phyloP scores from a whole-genome alignment of 2,888 invertebrate species.

The Lithophane socia region DNA sequence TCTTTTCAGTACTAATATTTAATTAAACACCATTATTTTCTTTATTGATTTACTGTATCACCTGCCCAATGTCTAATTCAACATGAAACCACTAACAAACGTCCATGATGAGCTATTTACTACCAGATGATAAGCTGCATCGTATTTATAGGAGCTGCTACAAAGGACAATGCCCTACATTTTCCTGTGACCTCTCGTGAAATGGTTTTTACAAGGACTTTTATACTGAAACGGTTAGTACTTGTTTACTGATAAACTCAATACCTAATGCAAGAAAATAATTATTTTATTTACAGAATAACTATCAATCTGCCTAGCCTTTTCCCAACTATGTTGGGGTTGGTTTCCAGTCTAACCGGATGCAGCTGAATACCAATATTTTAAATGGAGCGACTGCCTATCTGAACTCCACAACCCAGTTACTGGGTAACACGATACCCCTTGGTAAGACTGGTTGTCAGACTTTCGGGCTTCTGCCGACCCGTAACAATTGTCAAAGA shows the following conservation, averaged over 20 bases:
- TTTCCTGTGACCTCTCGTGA: conserved; percentile 61
- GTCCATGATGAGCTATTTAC: conserved; percentile 53
- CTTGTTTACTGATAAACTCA: conserved; percentile 37
- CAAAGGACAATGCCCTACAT: conserved; percentile 60
- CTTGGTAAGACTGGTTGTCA: no score
- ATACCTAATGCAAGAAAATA: not conserved
- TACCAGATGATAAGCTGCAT: conserved; percentile 43
- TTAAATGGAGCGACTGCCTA: no score
- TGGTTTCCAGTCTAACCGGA: no score
- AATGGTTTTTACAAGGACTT: conserved; percentile 43
- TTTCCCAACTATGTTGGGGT: no score
- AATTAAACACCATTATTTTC: not conserved
- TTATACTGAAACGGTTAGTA: conserved; percentile 36
- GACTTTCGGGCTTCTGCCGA: no score
- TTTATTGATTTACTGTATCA: conserved; percentile 15
- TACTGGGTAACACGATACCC: no score
- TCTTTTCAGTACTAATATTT: no score
- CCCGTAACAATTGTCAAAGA: no score
- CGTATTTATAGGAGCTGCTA: conserved; percentile 43
- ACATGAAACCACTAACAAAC: conserved; percentile 44
- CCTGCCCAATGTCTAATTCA: conserved; percentile 31
- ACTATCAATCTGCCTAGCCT: no score
- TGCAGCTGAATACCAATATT: no score
- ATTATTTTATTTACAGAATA: conserved; percentile 9
- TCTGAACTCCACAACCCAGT: no score